Base-by-base conservation (phyloP, 2,888 invertebrate genomes). In the Unio delphinus region DNA sequence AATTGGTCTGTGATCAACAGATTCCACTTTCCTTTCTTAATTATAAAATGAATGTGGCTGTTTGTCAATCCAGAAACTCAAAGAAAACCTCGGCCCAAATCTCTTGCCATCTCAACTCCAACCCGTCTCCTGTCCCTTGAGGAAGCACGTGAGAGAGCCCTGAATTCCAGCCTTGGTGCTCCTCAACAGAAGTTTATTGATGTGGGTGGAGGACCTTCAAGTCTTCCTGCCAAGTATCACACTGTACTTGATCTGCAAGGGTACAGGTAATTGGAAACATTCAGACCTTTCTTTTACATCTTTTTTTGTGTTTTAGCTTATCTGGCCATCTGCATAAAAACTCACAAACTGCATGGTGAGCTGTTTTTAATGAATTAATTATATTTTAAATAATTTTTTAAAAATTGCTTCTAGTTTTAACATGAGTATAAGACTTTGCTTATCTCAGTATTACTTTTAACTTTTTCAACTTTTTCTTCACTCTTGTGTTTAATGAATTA, bases 81-180 rank as follows among this genome's bases (percentile, higher is more conserved):
- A 67, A 86, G 84, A 75, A 87, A 89, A 70, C 87, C 94, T 11
- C 91, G 97, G 15, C 98, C 98, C 0, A 97, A 97, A 89, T 97
- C 97, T 70, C 90, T 98, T 23, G 96, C 97, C 1, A 94, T 97
- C 77, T 95, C 96, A 59, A 96, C 97, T 0, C 95, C 96, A 0
- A 95, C 97, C 0, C 95, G 96, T 87, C 91, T 98, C 30, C 93
- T 98, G 65, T 95, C 96, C n/a, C 90, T 96, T 74, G 95, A 95
- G 88, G 95, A 96, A 90, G 96, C 95, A 3, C 92, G 95, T 80
- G 94, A 93, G 82, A 92, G 95, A 74, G 94, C 93, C 71, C 90
- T 93, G 67, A 91, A 82, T 11, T 73, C 77, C 11, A 78, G 79
- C 57, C 72, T 82, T 18, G 79, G 79, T 28, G 64, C 63, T 58